These are phyloP conservation scores for Otolemur garnettii DNA, from an alignment of 2,113 vertebrate species.

Conservation along the genomic window DNA sequence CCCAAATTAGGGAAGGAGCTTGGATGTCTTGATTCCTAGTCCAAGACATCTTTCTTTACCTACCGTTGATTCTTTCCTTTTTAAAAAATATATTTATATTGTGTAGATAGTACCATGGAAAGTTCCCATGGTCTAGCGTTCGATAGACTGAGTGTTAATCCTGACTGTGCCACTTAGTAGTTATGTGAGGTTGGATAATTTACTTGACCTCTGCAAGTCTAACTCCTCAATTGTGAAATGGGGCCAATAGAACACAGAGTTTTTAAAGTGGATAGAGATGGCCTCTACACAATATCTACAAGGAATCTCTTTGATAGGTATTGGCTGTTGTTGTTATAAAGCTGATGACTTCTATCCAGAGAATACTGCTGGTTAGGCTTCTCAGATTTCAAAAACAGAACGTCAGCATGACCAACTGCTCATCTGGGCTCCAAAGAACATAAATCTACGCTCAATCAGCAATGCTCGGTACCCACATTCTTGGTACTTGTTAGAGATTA, in stretches of 20 bases:
- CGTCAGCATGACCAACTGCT: slow-evolving; percentile 70
- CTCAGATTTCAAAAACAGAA: slow-evolving; percentile 76
- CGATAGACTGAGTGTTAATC: slow-evolving; percentile 36
- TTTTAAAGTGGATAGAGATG: background rate
- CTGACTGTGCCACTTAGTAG: background rate
- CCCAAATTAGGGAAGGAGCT: background rate
- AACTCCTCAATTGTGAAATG: background rate
- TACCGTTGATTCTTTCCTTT: background rate
- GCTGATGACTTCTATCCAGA: slow-evolving; percentile 43
- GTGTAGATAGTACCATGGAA: background rate
- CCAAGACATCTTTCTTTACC: background rate
- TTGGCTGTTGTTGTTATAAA: background rate
- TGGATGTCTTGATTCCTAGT: background rate
- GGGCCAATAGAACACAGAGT: background rate
- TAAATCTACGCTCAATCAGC: slow-evolving; percentile 75
- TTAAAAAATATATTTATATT: background rate
- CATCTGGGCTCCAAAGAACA: slow-evolving; percentile 72
- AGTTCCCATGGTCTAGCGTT: background rate
- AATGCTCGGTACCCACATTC: slow-evolving; percentile 67
- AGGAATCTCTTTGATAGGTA: background rate
- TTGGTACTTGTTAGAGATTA: slow-evolving; percentile 71
- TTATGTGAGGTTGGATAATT: background rate
- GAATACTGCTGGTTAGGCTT: slow-evolving; percentile 5
- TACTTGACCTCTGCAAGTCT: background rate
- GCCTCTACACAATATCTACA: background rate